phyloP scores from a whole-genome alignment of 2,797 vertebrate genomes.

The Eleutherodactylus coqui region DNA sequence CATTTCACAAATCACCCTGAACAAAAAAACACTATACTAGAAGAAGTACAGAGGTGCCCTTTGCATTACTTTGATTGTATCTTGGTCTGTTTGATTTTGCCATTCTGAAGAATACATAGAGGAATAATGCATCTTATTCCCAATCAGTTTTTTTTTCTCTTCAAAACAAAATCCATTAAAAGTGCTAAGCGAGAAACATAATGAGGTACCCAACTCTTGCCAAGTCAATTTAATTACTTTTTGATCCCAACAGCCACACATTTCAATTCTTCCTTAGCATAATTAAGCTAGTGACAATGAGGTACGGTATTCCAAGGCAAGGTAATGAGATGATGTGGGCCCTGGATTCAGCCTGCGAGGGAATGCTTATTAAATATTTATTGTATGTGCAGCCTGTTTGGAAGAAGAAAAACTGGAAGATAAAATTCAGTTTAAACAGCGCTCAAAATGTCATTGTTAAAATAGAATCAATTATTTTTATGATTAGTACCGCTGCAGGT shows the following conservation, averaged over 20 bases:
- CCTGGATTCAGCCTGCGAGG: conserved; percentile 77
- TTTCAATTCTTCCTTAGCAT: conserved; percentile 80
- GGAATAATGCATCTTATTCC: conserved; percentile 66
- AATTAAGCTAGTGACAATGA: conserved; percentile 86
- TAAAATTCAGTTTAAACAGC: conserved; percentile 72
- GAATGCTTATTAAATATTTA: conserved; percentile 88
- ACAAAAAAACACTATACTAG: conserved; percentile 29
- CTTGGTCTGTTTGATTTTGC: conserved; percentile 39
- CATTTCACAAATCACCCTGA: conserved; percentile 47
- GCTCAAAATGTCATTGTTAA: conserved; percentile 75
- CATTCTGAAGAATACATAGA: conserved; percentile 65
- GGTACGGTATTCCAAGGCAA: conserved; percentile 80
- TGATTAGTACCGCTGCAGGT: conserved; percentile 43
- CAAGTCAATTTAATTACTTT: conserved; percentile 86
- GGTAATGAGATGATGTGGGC: conserved; percentile 82
- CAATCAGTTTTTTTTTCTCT: conserved; percentile 66
- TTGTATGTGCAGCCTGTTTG: conserved; percentile 76
- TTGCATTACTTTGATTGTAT: conserved; percentile 46
- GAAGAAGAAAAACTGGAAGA: conserved; percentile 74
- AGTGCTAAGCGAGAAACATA: conserved; percentile 81
- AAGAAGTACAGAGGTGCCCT: conserved; percentile 33
- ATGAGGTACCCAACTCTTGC: conserved; percentile 82
- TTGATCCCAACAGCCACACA: conserved; percentile 79
- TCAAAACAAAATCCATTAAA: conserved; percentile 75
- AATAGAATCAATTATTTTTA: conserved; percentile 68